phyloP scores from a whole-genome alignment of 2,113 vertebrate species.

The Larimichthys polyactis region DNA sequence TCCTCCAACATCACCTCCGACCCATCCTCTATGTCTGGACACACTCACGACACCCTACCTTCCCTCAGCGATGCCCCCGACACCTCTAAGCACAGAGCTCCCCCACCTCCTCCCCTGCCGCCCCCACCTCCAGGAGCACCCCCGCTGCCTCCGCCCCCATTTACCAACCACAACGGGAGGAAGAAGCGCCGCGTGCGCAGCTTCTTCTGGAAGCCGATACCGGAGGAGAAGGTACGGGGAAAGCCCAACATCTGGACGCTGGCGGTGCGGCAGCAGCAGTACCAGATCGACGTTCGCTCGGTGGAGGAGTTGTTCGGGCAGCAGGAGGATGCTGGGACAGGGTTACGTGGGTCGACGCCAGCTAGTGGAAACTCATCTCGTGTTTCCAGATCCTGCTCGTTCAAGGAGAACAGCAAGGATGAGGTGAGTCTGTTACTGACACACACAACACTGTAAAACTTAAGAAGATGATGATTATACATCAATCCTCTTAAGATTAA shows the following conservation, averaged over 20 bases:
- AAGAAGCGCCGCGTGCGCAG: slow-evolving; percentile 93
- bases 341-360: slow-evolving; percentile 16
- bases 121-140: slow-evolving; percentile 79
- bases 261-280: slow-evolving; percentile 90
- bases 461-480: background rate
- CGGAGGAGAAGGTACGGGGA: slow-evolving; percentile 94
- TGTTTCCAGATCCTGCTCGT: slow-evolving; percentile 83
- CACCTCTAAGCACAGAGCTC: slow-evolving; percentile 43
- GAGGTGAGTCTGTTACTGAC: slow-evolving; percentile 86
- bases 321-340: slow-evolving; percentile 85
- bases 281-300: slow-evolving; percentile 93
- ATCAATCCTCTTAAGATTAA: slow-evolving; percentile 3
- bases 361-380: slow-evolving; percentile 22
- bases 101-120: slow-evolving; percentile 60
- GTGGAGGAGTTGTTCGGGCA: slow-evolving; percentile 98
- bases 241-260: slow-evolving; percentile 98
- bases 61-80: slow-evolving; percentile 60
- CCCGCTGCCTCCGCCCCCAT: slow-evolving; percentile 76
- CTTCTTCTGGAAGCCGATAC: slow-evolving; percentile 99
- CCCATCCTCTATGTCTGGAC: slow-evolving; percentile 63
- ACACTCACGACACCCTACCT: slow-evolving; percentile 21
- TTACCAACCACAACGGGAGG: slow-evolving; percentile 78
- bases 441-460: background rate
- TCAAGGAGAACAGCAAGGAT: slow-evolving; percentile 90
- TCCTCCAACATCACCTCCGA: slow-evolving; percentile 77